Evolutionary conservation across 2,113 vertebrate species (phyloP).

Genomic region (Petroica traversi): DNA sequence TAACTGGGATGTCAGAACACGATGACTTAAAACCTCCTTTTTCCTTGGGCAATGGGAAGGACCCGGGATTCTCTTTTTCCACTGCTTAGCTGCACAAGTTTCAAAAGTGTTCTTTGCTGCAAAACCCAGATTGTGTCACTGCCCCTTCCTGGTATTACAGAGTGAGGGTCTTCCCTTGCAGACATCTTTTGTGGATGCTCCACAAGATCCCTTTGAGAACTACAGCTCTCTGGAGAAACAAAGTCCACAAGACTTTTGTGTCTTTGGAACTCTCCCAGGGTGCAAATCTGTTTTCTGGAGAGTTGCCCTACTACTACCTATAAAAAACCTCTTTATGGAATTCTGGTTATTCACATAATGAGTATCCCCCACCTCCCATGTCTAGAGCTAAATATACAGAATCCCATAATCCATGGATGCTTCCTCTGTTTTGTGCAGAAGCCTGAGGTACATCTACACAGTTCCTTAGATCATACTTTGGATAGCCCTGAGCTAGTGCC

Average conservation of each 20-base stretch:
- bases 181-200: not conserved
- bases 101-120: not conserved
- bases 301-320: not conserved
- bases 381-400: not conserved
- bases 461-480: not conserved
- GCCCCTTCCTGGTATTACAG: not conserved
- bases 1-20: not conserved
- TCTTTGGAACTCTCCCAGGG: not conserved
- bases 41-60: not conserved
- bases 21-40: not conserved
- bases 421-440: not conserved
- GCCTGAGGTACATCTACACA: not conserved
- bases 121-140: not conserved
- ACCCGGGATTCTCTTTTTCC: not conserved
- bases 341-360: not conserved
- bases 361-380: not conserved
- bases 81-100: not conserved
- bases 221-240: not conserved
- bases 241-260: not conserved
- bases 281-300: not conserved
- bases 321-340: not conserved
- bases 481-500: not conserved
- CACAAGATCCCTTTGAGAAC: not conserved
- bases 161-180: not conserved
- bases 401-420: not conserved